A percentile compares a stretch with the other conserved stretches of the same genome.
phyloP scores from a whole-genome alignment of 2,797 vertebrate genomes.

The Malurus leucopterus region DNA sequence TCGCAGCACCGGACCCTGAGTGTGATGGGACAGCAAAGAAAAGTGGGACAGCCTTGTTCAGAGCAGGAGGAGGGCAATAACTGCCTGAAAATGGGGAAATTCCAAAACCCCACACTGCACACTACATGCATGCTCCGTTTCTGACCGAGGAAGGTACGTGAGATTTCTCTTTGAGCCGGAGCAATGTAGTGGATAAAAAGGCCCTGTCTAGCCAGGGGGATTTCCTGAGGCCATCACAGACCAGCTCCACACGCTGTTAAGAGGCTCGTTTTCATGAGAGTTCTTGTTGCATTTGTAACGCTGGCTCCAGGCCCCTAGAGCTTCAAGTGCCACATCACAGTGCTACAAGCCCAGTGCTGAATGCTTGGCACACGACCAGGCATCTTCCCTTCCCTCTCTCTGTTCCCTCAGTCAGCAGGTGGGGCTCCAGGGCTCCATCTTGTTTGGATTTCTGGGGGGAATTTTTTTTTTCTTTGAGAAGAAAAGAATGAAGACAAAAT shows the following conservation, averaged over 20 bases:
- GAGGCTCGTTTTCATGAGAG: constrained; percentile 69
- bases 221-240: constrained; percentile 75
- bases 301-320: constrained; percentile 67
- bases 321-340: constrained; percentile 71
- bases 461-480: neutral
- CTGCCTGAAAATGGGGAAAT: constrained; percentile 45
- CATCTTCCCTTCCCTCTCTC: constrained; percentile 53
- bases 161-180: constrained; percentile 69
- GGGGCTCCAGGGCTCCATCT: constrained; percentile 28
- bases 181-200: constrained; percentile 72
- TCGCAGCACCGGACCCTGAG: neutral
- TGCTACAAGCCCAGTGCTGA: constrained; percentile 35
- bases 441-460: neutral
- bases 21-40: neutral
- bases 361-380: constrained; percentile 37
- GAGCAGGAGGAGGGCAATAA: constrained; percentile 10
- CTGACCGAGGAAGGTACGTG: constrained; percentile 68
- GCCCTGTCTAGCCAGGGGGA: constrained; percentile 73
- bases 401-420: constrained; percentile 38
- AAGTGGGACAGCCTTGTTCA: neutral
- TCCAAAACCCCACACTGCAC: constrained; percentile 17
- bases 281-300: constrained; percentile 68
- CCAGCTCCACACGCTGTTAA: constrained; percentile 62
- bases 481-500: neutral
- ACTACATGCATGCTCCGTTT: constrained; percentile 45